Evolutionary conservation across 2,113 vertebrate species (phyloP).

Genomic region (Corynorhinus townsendii): DNA sequence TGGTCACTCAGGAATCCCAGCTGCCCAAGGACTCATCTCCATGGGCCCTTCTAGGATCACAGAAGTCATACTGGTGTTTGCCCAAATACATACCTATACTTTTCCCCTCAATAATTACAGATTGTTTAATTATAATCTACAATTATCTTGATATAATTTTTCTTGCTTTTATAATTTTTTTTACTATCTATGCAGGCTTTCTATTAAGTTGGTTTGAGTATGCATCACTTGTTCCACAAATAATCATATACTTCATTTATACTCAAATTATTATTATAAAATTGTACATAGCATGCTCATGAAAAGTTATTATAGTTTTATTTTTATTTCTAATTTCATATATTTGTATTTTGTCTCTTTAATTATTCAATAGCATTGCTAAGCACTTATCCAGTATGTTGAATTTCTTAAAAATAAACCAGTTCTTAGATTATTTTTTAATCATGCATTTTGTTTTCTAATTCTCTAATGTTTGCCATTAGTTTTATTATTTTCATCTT

Average conservation of each 20-base stretch:
- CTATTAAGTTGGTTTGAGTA: neutral
- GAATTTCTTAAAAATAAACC: neutral
- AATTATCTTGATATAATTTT: neutral
- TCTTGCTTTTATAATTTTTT: neutral
- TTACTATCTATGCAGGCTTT: neutral
- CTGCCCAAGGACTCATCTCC: neutral
- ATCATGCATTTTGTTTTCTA: neutral
- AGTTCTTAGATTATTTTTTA: neutral
- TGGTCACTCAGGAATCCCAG: neutral
- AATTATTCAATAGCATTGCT: neutral
- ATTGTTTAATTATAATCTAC: neutral
- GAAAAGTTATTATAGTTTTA: neutral
- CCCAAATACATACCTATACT: neutral
- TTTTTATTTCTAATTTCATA: conserved; percentile 1
- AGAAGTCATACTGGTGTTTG: neutral
- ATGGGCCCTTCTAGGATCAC: rapidly evolving
- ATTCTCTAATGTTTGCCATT: neutral
- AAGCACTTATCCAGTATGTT: neutral
- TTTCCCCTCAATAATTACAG: neutral
- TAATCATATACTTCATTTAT: neutral
- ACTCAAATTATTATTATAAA: conserved; percentile 2
- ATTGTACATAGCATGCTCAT: neutral
- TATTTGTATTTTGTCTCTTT: neutral
- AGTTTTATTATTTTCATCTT: neutral
- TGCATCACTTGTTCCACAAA: neutral